Conservation (phyloP, 2,888 invertebrate species). For the Troides helena region DNA sequence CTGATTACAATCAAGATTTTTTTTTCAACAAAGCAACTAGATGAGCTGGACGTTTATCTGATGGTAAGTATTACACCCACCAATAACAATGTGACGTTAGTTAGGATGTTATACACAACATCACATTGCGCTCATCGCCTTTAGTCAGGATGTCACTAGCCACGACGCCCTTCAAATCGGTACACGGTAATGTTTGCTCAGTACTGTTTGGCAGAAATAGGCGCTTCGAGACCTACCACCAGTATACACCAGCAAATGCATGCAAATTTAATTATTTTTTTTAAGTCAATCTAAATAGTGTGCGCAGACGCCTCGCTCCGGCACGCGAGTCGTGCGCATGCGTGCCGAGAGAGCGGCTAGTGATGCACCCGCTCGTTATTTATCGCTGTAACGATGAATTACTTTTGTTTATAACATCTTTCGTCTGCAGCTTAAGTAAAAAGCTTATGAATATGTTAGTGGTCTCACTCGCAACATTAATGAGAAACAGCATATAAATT, state of each 20-base stretch:
- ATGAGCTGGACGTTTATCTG: no score
- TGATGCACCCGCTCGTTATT: constrained; percentile 71
- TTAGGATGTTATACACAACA: no score
- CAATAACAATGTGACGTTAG: no score
- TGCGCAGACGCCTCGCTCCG: constrained; percentile 62
- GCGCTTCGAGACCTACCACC: no score
- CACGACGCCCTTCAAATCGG: no score
- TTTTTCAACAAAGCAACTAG: background rate
- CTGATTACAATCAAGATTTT: background rate
- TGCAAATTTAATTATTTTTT: constrained; percentile 13
- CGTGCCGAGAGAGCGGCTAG: constrained; percentile 64
- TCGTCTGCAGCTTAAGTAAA: constrained; percentile 62
- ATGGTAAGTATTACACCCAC: no score
- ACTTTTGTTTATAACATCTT: constrained; percentile 60
- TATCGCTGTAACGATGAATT: constrained; percentile 67
- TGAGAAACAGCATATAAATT: constrained; percentile 40
- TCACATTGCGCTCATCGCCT: no score
- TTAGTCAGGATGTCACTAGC: no score
- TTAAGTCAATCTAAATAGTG: constrained; percentile 33
- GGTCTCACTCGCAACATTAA: constrained; percentile 52
- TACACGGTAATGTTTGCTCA: no score
- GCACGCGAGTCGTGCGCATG: constrained; percentile 64
- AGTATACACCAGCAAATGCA: background rate
- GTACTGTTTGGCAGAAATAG: background rate
- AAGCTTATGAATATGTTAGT: constrained; percentile 65